phyloP scores from a whole-genome alignment of 1,140 invertebrate genomes.

The Harlomillsia oculata region DNA sequence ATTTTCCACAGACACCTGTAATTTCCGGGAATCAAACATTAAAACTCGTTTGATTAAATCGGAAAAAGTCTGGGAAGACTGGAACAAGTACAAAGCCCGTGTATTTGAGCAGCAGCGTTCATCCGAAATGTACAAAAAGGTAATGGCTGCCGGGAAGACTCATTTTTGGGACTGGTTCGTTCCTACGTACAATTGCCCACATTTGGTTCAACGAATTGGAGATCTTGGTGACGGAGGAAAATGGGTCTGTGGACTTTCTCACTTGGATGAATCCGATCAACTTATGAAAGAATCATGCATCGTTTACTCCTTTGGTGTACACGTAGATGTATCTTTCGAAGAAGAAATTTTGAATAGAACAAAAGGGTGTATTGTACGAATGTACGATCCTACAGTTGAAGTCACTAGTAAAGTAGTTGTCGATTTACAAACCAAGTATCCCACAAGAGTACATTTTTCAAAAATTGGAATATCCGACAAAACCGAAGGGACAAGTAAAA shows the following conservation, averaged over 20 bases:
- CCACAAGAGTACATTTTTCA: not conserved
- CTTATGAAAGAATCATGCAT: not conserved
- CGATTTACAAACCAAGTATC: not conserved
- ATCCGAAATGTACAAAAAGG: too few relatives aligned
- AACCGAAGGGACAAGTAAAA: too few relatives aligned
- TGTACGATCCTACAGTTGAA: conserved; percentile 10
- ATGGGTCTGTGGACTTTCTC: conserved; percentile 11
- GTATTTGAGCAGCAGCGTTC: too few relatives aligned
- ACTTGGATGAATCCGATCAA: not conserved
- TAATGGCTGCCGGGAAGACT: too few relatives aligned
- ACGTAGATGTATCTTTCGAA: conserved; percentile 2
- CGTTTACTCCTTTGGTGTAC: conserved; percentile 10
- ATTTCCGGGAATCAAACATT: too few relatives aligned
- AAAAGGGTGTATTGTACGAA: not conserved
- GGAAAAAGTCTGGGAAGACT: too few relatives aligned
- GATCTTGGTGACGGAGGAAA: conserved; percentile 15
- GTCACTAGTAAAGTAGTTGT: not conserved
- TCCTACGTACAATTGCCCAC: conserved; percentile 14
- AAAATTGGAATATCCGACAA: not conserved
- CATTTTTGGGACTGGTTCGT: conserved; percentile 15
- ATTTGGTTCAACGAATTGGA: conserved; percentile 10
- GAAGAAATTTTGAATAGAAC: conserved; percentile 6
- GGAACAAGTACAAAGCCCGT: too few relatives aligned
- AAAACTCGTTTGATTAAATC: too few relatives aligned
- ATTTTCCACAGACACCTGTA: too few relatives aligned